Evolutionary conservation across 2,888 invertebrate species (phyloP), one percentile per base, ranked within the genome.

Genomic region (Acrocera orbiculus): DNA sequence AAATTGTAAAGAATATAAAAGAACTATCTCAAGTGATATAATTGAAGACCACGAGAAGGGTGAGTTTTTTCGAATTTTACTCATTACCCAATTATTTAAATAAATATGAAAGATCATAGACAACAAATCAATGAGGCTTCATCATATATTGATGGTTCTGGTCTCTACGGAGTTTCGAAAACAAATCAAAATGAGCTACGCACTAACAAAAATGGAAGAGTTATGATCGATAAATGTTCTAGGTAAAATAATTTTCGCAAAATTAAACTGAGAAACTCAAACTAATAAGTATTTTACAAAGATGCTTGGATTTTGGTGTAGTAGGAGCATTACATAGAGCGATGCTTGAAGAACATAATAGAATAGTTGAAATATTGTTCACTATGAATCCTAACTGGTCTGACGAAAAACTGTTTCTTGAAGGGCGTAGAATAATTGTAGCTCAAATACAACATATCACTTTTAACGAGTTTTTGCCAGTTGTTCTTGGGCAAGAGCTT

Each of bases 111-210:
- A 78, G 78, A 72, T 40, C 62, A 69, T 40, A 69, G 87, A 29
- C 77, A 86, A 45, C 83, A 86, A 52, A 78, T 87, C 76, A 87
- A 87, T 56, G 64, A 76, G 38, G 87, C 78, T 0, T 79, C 86
- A 0, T 70, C 80, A 2, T 85, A 79, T 52, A 63, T 89, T 36
- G 89, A 89, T 48, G 87, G 76, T 1, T 83, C 83, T 0, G 76
- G 76, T 2, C 58, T 89, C 33, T 89, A 89, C 52, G 86, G 86
- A 9, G 71, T 68, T 39, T 79, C 77, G 0, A 74, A 76, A 32
- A 72, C 75, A 40, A 74, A 76, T 43, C 62, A 79, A 3, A 68
- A 77, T 31, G 67, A 69, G 1, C 52, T 85, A 4, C 63, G 85
- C 17, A 71, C 76, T 1, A 80, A 76, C 49, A 70, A 70, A 34